A percentile compares a stretch with the other conserved stretches of the same genome.
Evolutionary conservation across 2,888 invertebrate species (phyloP).

Genomic region (Anaspis maculata): DNA sequence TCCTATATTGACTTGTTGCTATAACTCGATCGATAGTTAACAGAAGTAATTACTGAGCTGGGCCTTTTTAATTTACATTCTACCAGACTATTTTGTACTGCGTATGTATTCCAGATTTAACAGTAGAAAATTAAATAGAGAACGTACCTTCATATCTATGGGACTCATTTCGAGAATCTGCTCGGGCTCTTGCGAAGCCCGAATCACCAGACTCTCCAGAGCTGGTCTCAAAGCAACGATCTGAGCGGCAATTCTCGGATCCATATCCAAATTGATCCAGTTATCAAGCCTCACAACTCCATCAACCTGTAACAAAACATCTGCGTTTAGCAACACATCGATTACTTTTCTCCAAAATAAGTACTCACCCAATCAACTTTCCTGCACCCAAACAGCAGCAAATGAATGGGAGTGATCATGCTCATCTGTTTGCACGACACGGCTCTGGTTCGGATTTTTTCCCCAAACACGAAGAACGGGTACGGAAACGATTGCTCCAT

Average conservation of each 20-base stretch:
- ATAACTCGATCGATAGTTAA: too few relatives aligned
- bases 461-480: constrained; percentile 96
- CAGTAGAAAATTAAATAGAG: background rate
- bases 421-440: constrained; percentile 92
- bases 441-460: constrained; percentile 93
- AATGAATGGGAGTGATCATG: constrained; percentile 90
- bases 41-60: too few relatives aligned
- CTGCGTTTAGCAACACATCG: too few relatives aligned
- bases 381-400: constrained; percentile 86
- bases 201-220: constrained; percentile 74
- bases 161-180: constrained; percentile 57
- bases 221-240: constrained; percentile 83
- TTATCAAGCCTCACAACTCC: constrained; percentile 77
- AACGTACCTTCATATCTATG: constrained; percentile 53
- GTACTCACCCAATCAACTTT: constrained; percentile 78
- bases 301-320: constrained; percentile 48
- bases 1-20: too few relatives aligned
- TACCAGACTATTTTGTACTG: too few relatives aligned
- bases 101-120: too few relatives aligned
- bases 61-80: too few relatives aligned
- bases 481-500: constrained; percentile 77
- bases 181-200: constrained; percentile 74
- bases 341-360: too few relatives aligned
- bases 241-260: constrained; percentile 66
- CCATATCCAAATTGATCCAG: constrained; percentile 89